Evolutionary conservation across 1,140 invertebrate species (phyloP), one percentile per base, ranked within the genome.

Genomic region (Brachionus angularis): DNA sequence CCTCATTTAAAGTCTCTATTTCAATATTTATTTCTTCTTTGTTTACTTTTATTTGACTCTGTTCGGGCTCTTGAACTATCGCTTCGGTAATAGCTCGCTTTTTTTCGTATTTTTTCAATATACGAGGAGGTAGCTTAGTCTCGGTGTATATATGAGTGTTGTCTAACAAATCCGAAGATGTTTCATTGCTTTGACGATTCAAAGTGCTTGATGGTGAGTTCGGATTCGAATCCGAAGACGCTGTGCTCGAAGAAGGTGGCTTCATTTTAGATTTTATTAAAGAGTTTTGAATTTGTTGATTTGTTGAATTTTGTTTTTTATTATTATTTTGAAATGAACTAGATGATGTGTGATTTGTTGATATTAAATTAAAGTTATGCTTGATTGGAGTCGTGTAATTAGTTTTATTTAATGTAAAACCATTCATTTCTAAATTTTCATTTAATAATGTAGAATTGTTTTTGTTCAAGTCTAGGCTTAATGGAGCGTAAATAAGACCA

Each of bases 11-110:
- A n/a, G n/a, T n/a, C n/a, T n/a, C n/a, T 0, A 58, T 21, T 14
- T 58, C 53, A 39, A 10, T 42, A 23, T 31, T 67, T 67, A 47
- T 67, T 5, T 42, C 47, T 49, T 50, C 47, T 10, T 29, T 3
- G 25, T 67, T 47, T 49, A 47, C 47, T 58, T 58, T 58, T 36
- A 47, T 67, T 2, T 21, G 33, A 23, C 62, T 46, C 3, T 39
- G 62, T 18, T 39, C 39, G 3, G 62, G 62, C 23, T 67, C 47
- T 25, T 39, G 62, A 58, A 58, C 23, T 21, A 58, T 58, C 5
- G 34, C 53, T 39, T 58, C 53, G n/a, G 53, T 58, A 10, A 39
- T 58, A 21, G 53, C 53, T 36, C 53, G 16, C 39, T 58, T 58
- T 39, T 58, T 58, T 21, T 58, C 53, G 10, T 58, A 58, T 42